phyloP scores from a whole-genome alignment of 2,113 vertebrate species.

The Neofelis nebulosa region DNA sequence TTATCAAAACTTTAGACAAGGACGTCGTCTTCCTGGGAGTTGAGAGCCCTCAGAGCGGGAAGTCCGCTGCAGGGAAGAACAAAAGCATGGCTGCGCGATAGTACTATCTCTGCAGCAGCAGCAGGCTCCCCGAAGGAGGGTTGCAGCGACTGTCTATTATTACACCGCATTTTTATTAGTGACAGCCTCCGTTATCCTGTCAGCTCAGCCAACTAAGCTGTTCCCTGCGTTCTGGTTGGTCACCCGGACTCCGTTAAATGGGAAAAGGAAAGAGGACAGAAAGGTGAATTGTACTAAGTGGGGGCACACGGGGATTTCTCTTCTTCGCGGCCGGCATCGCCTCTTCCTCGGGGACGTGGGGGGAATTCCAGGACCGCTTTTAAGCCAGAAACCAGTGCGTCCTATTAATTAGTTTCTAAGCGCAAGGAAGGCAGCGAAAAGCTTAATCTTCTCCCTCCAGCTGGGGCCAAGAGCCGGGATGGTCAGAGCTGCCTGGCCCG shows the following conservation, averaged over 20 bases:
- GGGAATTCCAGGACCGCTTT: conserved; percentile 26
- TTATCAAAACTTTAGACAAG: conserved; percentile 30
- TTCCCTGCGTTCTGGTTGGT: neutral
- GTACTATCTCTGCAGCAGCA: conserved; percentile 57
- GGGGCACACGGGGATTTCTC: neutral
- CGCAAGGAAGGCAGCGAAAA: neutral
- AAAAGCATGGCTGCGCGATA: conserved; percentile 63
- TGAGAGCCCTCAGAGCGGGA: conserved; percentile 30
- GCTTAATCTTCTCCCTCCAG: conserved; percentile 39
- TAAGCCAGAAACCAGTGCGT: conserved; percentile 43
- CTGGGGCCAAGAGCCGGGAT: neutral
- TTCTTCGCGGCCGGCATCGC: neutral
- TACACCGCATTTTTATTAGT: conserved; percentile 55
- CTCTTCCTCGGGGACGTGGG: neutral
- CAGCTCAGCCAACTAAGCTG: conserved; percentile 33
- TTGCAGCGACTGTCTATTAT: conserved; percentile 42
- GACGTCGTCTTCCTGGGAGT: conserved; percentile 42
- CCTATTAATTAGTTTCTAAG: conserved; percentile 2
- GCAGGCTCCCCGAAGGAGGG: conserved; percentile 39
- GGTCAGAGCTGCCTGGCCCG: neutral
- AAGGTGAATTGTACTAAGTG: neutral
- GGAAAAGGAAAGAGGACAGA: neutral
- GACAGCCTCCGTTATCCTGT: conserved; percentile 62
- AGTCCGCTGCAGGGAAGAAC: conserved; percentile 60
- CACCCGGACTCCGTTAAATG: neutral